Conservation (phyloP, 2,888 invertebrate species). For the Quadriops clusia region DNA sequence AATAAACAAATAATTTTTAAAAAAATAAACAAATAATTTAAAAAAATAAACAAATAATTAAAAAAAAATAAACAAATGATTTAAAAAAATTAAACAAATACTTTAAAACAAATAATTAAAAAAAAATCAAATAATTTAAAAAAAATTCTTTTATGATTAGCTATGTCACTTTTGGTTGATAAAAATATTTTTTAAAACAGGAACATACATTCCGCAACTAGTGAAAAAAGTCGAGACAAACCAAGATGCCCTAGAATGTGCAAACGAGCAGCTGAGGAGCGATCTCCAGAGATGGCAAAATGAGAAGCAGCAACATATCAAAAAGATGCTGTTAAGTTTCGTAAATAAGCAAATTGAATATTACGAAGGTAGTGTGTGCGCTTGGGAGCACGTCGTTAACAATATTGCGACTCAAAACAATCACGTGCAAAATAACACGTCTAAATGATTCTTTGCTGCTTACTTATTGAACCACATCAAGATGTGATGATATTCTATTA, state of each 20-base stretch:
- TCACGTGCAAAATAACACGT: too few species aligned
- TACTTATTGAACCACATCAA: too few species aligned
- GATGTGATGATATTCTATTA: slow-evolving; percentile 1
- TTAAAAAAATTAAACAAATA: too few species aligned
- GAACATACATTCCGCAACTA: slow-evolving; percentile 39
- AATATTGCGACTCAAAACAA: slow-evolving; percentile 17
- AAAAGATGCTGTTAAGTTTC: slow-evolving; percentile 47
- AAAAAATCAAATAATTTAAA: neutral
- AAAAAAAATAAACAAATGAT: too few species aligned
- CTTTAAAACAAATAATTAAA: too few species aligned
- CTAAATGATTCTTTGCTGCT: too few species aligned
- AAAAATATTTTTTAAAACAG: slow-evolving; percentile 17
- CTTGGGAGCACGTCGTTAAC: slow-evolving; percentile 41
- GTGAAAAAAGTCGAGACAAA: slow-evolving; percentile 41
- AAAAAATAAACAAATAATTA: too few species aligned
- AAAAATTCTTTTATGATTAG: neutral
- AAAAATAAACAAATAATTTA: too few species aligned
- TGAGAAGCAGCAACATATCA: slow-evolving; percentile 51
- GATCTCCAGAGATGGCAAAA: slow-evolving; percentile 56
- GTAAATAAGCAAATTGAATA: slow-evolving; percentile 53
- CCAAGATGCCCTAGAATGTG: slow-evolving; percentile 54
- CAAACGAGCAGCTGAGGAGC: slow-evolving; percentile 55
- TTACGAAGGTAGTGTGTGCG: slow-evolving; percentile 46
- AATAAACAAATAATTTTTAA: too few species aligned
- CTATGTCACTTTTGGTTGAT: neutral